A percentile compares a stretch with the other conserved stretches of the same genome.
Conservation (phyloP, 2,797 vertebrate genomes). For the Pempheris klunzingeri region DNA sequence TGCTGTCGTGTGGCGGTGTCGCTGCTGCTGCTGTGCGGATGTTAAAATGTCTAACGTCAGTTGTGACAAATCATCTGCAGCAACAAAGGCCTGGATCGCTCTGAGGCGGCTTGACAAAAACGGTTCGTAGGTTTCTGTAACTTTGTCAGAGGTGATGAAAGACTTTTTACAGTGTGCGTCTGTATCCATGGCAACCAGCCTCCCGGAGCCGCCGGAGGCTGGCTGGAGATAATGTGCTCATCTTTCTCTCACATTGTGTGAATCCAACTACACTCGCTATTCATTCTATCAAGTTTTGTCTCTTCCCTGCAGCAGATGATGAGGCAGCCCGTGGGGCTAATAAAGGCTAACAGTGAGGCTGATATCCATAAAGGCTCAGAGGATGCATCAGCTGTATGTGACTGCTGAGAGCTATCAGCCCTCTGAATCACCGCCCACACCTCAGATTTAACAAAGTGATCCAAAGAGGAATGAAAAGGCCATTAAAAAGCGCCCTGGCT, state of each 20-base stretch:
- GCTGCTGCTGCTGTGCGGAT: neutral
- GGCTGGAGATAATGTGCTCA: neutral
- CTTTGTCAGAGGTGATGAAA: neutral
- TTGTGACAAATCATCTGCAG: conserved; percentile 21
- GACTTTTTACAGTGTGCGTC: neutral
- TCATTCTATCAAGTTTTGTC: too few species aligned
- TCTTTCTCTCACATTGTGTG: neutral
- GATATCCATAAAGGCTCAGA: neutral
- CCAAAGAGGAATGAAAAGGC: neutral
- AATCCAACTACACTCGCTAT: neutral
- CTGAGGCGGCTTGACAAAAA: conserved; percentile 74
- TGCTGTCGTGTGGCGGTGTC: neutral
- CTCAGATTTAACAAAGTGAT: neutral
- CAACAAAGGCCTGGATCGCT: conserved; percentile 69
- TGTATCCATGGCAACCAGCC: conserved; percentile 56
- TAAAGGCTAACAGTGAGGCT: fast-evolving
- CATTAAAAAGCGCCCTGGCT: too few species aligned
- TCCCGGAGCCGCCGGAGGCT: too few species aligned
- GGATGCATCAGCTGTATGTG: conserved; percentile 56
- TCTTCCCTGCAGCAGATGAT: neutral
- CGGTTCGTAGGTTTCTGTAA: conserved; percentile 64
- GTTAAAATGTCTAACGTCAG: conserved; percentile 52
- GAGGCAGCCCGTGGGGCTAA: neutral
- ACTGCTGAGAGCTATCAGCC: conserved; percentile 19
- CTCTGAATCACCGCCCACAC: too few species aligned